Base-by-base conservation (phyloP, 2,797 vertebrate genomes). In the Hydrophis major region DNA sequence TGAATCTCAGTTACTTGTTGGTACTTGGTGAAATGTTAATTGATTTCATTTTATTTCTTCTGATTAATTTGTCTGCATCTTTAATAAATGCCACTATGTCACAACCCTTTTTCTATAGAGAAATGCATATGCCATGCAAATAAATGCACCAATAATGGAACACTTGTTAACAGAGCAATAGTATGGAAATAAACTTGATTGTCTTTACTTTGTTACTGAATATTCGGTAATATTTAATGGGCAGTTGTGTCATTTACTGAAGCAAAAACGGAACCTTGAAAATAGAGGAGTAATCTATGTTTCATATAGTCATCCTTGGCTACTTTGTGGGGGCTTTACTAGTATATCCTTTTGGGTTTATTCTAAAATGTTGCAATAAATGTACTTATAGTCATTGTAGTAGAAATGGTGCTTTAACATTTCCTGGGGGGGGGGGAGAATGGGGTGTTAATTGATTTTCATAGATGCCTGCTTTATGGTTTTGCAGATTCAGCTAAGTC, bases 391-490 rank as follows among this genome's bases (percentile, higher is more conserved):
- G 69, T 74, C 28, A n/a, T 4, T 66, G 13, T 18, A 20, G 16
- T 74, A 37, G 32, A 74, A 37, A 74, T 74, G 32, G 32, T 74
- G 32, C 69, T 37, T 74, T 74, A 74, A 74, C 32, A 37, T 37
- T 74, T 74, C 16, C n/a, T 0, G 14, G 14, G n/a, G 37, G 2
- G 2, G n/a, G 37, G 2, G 2, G n/a, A 50, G 14, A n/a, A 2
- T 0, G 12, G 4, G n/a, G 2, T 7, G 32, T 37, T 74, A 74
- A 74, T 37, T 74, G 69, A 74, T 74, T 37, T 74, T 37, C 16
- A 74, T 20, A 74, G 69, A 37, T 74, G 16, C 32, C 32, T 74
- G 16, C 32, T 74, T 37, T 74, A 37, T 20, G 32, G 32, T 37
- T 37, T 74, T 74, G 32, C 69, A 74, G 16, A 37, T 37, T 37